These are phyloP conservation scores for Varroa destructor DNA, from an alignment of 1,140 invertebrate species.

Conservation along the genomic window DNA sequence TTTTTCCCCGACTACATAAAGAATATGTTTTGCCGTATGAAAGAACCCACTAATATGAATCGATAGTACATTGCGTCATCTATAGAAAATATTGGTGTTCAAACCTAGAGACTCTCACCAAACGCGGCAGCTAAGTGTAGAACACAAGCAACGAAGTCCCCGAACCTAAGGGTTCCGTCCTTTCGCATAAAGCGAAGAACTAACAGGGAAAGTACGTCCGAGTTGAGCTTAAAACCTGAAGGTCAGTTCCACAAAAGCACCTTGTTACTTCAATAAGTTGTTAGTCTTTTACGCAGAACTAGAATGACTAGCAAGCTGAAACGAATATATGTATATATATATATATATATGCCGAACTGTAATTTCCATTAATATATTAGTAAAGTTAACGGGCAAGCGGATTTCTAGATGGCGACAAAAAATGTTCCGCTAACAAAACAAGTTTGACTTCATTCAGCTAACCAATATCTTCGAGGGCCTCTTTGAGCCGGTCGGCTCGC, in stretches of 20 bases:
- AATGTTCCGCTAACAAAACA: too few species aligned
- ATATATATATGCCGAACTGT: not conserved
- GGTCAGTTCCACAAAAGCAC: conserved; percentile 26
- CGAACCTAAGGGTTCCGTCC: conserved; percentile 78
- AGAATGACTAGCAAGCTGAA: not conserved
- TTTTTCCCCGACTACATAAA: not conserved
- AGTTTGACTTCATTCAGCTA: conserved; percentile 33
- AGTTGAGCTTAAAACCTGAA: conserved; percentile 61
- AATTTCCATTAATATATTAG: not conserved
- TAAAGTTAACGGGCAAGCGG: not conserved
- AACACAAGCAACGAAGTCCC: conserved; percentile 78
- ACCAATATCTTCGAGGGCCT: conserved; percentile 68
- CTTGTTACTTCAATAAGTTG: not conserved
- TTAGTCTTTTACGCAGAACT: too few species aligned
- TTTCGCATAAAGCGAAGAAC: conserved; percentile 78
- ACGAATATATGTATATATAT: not conserved
- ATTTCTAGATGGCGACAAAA: not conserved
- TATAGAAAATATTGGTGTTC: not conserved
- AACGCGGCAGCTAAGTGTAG: conserved; percentile 74
- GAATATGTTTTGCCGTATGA: not conserved
- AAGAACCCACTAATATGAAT: not conserved
- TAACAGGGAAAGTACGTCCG: conserved; percentile 63
- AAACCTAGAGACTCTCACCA: conserved; percentile 47
- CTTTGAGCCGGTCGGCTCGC: conserved; percentile 66
- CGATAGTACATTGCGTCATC: not conserved